Percentiles rank a stretch among this genome's conserved stretches.
Conservation (phyloP, 2,888 invertebrate genomes). For the Macropis europaea region DNA sequence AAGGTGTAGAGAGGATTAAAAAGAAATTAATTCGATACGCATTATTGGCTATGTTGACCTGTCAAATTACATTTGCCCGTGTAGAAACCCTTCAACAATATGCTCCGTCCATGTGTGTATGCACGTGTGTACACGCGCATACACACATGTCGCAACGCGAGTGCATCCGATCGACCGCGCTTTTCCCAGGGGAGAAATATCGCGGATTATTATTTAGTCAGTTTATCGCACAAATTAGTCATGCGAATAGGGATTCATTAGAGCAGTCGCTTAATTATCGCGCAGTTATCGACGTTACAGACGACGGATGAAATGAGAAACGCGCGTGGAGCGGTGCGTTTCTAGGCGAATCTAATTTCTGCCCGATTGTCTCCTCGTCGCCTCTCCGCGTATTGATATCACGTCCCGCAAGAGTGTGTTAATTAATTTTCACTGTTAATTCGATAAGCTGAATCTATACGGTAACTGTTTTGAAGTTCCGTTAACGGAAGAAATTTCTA, state of each 20-base stretch:
- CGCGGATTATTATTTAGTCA: slow-evolving; percentile 68
- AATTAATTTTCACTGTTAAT: slow-evolving; percentile 40
- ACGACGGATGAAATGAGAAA: slow-evolving; percentile 49
- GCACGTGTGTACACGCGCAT: slow-evolving; percentile 1
- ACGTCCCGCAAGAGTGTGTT: slow-evolving; percentile 14
- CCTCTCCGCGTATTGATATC: slow-evolving; percentile 17
- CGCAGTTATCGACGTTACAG: slow-evolving; percentile 55
- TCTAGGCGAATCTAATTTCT: slow-evolving; percentile 42
- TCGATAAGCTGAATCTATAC: slow-evolving; percentile 5
- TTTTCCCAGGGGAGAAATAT: slow-evolving; percentile 64
- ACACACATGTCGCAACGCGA: slow-evolving; percentile 13
- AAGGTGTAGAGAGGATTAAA: slow-evolving; percentile 22
- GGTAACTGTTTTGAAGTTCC: no score
- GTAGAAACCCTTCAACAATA: slow-evolving; percentile 46
- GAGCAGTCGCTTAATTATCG: slow-evolving; percentile 67
- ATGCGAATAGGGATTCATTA: slow-evolving; percentile 70
- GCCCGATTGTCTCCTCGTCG: slow-evolving; percentile 43
- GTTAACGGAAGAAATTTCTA: no score
- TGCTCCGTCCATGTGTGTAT: slow-evolving; percentile 27
- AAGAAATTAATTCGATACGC: slow-evolving; percentile 48
- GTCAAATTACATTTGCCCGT: slow-evolving; percentile 51
- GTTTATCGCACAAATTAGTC: slow-evolving; percentile 69
- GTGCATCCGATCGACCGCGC: slow-evolving; percentile 56
- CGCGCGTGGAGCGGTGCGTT: slow-evolving; percentile 15
- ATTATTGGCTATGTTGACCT: slow-evolving; percentile 47